Evolutionary conservation across 2,888 invertebrate species (phyloP).

Genomic region (Matsumyia berberina): DNA sequence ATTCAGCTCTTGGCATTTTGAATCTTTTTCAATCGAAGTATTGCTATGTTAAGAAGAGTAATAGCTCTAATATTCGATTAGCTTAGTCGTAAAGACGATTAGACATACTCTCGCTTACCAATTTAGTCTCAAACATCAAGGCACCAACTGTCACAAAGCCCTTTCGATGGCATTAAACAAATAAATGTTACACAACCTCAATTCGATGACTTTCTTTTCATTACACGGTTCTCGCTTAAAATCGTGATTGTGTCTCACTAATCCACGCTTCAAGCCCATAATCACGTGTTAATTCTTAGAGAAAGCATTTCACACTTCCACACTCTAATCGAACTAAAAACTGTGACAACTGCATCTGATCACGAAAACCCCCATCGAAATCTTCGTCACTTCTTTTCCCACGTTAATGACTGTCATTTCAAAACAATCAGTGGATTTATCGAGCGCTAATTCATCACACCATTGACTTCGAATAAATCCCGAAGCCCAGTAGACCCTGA

Average conservation of each 20-base stretch:
- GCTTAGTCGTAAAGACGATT: no score
- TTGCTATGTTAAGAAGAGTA: no score
- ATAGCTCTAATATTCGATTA: no score
- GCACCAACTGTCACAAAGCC: no score
- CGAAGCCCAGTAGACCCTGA: conserved; percentile 29
- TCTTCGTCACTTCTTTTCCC: neutral
- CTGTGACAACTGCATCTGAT: neutral
- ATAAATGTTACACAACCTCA: no score
- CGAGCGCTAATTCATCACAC: conserved; percentile 1
- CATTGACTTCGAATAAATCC: conserved; percentile 6
- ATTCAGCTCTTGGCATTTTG: no score
- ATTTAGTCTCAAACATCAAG: no score
- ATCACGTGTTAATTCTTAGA: neutral
- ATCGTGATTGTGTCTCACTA: neutral
- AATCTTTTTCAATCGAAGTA: no score
- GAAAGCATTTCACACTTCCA: conserved; percentile 25
- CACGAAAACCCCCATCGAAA: conserved; percentile 17
- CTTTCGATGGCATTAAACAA: no score
- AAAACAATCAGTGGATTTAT: neutral
- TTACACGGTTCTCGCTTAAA: neutral
- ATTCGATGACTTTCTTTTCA: neutral
- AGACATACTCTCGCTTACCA: no score
- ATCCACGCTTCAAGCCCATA: neutral
- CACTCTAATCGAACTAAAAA: neutral
- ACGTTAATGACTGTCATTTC: conserved; percentile 2